Conservation (phyloP, 1,140 invertebrate species). For the Zophobas morio region DNA sequence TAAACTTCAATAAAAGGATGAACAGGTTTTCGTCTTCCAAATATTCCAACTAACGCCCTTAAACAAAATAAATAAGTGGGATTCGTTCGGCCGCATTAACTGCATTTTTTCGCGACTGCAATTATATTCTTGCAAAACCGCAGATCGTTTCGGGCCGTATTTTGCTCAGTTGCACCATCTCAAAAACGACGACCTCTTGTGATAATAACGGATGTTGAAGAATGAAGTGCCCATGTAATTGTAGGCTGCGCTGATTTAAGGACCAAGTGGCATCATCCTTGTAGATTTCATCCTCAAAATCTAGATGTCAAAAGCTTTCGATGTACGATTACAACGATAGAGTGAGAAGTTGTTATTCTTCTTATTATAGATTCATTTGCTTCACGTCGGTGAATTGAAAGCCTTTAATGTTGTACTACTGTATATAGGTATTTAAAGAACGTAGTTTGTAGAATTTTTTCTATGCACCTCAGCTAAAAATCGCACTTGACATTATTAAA, state of each 20-base stretch:
- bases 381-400: conserved; percentile 17
- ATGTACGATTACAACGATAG: conserved; percentile 35
- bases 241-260: conserved; percentile 12
- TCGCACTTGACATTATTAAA: conserved; percentile 15
- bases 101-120: conserved; percentile 34
- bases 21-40: conserved; percentile 57
- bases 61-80: conserved; percentile 54
- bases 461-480: conserved; percentile 34
- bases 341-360: conserved; percentile 24
- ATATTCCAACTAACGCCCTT: conserved; percentile 57
- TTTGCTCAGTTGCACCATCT: conserved; percentile 1
- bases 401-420: conserved; percentile 30
- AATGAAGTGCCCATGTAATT: conserved; percentile 24
- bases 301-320: conserved; percentile 33
- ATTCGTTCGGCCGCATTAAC: conserved; percentile 13
- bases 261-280: conserved; percentile 24
- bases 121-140: conserved; percentile 17
- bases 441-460: conserved; percentile 31
- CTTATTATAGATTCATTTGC: conserved; percentile 8
- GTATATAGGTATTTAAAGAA: conserved; percentile 15
- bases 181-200: conserved; percentile 12
- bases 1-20: conserved; percentile 56
- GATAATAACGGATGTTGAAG: conserved; percentile 14
- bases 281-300: conserved; percentile 9
- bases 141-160: conserved; percentile 6